phyloP scores from a whole-genome alignment of 2,797 vertebrate species.

The Distichodus sexfasciatus region DNA sequence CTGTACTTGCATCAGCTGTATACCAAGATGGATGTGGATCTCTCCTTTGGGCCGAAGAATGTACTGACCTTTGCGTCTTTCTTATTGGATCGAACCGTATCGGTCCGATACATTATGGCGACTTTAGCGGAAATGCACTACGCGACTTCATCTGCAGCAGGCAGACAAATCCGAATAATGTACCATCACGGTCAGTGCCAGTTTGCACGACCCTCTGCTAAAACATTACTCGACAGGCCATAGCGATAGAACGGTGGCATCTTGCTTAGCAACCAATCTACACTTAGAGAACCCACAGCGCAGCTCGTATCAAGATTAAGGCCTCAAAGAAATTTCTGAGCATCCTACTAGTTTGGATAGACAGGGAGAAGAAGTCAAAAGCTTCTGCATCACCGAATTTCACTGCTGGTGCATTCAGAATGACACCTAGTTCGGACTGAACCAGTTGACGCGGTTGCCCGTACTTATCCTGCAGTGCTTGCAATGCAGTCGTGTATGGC shows the following conservation, averaged over 20 bases:
- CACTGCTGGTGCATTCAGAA: conserved; percentile 5
- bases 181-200: conserved; percentile 32
- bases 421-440: conserved; percentile 12
- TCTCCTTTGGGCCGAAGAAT: background rate
- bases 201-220: conserved; percentile 25
- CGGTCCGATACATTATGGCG: too few species aligned
- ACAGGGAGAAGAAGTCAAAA: conserved; percentile 37
- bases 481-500: conserved; percentile 23
- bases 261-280: conserved; percentile 40
- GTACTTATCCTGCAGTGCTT: conserved; percentile 35
- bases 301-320: conserved; percentile 27
- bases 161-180: conserved; percentile 10
- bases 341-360: conserved; percentile 39
- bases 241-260: conserved; percentile 32
- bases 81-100: too few species aligned
- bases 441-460: conserved; percentile 25
- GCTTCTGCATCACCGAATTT: conserved; percentile 33
- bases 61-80: too few species aligned
- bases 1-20: too few species aligned
- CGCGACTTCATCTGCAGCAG: conserved; percentile 41
- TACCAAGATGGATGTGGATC: too few species aligned
- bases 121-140: conserved; percentile 22
- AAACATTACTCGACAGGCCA: conserved; percentile 44
- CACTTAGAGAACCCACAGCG: conserved; percentile 41
- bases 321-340: conserved; percentile 34